A percentile compares a stretch with the other conserved stretches of the same genome.
These are phyloP conservation scores for Chaetodon trifasciatus DNA, from an alignment of 2,797 vertebrate species.

Conservation along the genomic window DNA sequence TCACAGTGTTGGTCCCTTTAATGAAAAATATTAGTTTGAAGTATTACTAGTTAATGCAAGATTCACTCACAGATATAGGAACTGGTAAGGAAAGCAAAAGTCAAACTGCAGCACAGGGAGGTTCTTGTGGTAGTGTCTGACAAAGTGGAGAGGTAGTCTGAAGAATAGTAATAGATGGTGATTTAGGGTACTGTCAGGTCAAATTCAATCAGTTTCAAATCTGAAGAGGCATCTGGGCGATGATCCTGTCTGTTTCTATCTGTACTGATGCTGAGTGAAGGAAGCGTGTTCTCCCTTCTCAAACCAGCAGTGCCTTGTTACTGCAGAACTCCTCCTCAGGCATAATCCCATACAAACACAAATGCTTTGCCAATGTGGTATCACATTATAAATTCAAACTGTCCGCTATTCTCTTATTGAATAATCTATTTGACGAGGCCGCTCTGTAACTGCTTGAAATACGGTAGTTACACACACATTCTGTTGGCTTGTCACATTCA, in stretches of 20 bases:
- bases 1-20: background rate
- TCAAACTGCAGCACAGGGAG: background rate
- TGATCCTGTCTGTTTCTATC: slow-evolving; percentile 66
- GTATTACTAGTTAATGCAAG: slow-evolving; percentile 11
- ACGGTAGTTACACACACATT: slow-evolving; percentile 44
- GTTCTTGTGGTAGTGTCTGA: slow-evolving; percentile 8
- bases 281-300: slow-evolving; percentile 9
- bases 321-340: slow-evolving; percentile 30
- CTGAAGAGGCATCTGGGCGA: slow-evolving; percentile 49
- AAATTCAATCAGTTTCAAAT: slow-evolving; percentile 64
- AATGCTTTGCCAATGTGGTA: slow-evolving; percentile 10
- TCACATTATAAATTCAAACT: slow-evolving; percentile 51
- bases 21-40: slow-evolving; percentile 14
- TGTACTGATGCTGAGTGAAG: slow-evolving; percentile 58
- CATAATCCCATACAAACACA: slow-evolving; percentile 37
- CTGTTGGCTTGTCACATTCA: slow-evolving; percentile 65
- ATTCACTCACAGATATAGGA: background rate
- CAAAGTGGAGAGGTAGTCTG: slow-evolving; percentile 18
- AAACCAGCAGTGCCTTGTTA: slow-evolving; percentile 39
- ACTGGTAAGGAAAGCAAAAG: slow-evolving; percentile 16
- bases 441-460: slow-evolving; percentile 47
- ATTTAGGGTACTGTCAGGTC: slow-evolving; percentile 60
- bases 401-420: slow-evolving; percentile 39
- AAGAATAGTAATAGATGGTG: slow-evolving; percentile 50
- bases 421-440: slow-evolving; percentile 61